Base-by-base conservation (phyloP, 2,113 vertebrate genomes). In the Notothenia coriiceps region DNA sequence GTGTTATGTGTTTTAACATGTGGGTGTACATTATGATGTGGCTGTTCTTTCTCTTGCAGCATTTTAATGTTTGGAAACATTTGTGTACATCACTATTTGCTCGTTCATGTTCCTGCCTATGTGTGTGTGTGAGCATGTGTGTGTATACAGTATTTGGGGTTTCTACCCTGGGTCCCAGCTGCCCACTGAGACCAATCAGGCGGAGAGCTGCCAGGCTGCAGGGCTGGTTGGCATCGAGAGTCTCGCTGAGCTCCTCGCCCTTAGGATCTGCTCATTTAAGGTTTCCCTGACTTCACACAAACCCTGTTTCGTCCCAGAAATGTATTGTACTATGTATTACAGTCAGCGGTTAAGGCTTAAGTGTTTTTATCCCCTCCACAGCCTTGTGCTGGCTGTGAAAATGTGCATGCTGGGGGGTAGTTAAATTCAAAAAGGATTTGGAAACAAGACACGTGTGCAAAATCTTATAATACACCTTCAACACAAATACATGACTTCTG, bases 121-220 rank as follows among this genome's bases (percentile, higher is more conserved):
- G 55, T 13, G 52, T 5, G 29, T 59, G 35, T 44, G 83, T 47
- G 74, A 46, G 49, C 64, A 15, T 22, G 77, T 71, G 55, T 61
- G 75, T 80, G 80, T 81, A 68, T 79, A 7, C 6, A 7, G 87
- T 86, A 74, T 85, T 89, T 85, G 74, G 78, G 72, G 54, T 79
- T 85, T 85, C 77, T 87, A 65, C 85, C 90, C 84, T 84, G 50
- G 62, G 70, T 89, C 79, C 79, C 71, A 2, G 72, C 65, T 82
- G 81, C 85, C 88, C 80, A 79, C 82, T 87, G 90, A 91, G 91
- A 92, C 90, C 88, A 90, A 91, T 90, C 91, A 90, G 64, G 74
- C 82, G 50, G 60, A 79, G 85, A 79, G 86, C 84, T 88, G 84
- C 81, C 81, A 86, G 68, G 86, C 91, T 90, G 84, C 75, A 70